Percentiles rank a stretch among this genome's conserved stretches.
phyloP scores from a whole-genome alignment of 2,888 invertebrate genomes.

The Furcula furcula region DNA sequence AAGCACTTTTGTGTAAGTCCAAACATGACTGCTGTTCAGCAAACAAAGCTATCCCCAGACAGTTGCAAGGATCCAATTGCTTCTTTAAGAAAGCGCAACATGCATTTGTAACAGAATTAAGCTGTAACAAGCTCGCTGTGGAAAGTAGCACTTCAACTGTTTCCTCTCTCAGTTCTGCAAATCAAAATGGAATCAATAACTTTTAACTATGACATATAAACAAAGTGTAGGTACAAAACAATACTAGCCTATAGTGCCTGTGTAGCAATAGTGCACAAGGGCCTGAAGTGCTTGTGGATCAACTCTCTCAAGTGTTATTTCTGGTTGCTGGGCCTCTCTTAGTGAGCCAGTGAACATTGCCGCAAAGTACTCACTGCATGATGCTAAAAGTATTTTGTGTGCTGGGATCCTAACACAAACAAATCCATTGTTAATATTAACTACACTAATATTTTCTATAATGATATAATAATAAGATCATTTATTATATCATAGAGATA shows the following conservation, averaged over 20 bases:
- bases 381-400: slow-evolving; percentile 93
- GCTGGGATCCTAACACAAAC: slow-evolving; percentile 84
- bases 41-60: slow-evolving; percentile 95
- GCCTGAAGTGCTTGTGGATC: slow-evolving; percentile 92
- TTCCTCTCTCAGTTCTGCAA: slow-evolving; percentile 92
- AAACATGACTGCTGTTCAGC: slow-evolving; percentile 95
- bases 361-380: slow-evolving; percentile 96
- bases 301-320: slow-evolving; percentile 92
- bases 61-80: slow-evolving; percentile 96
- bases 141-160: slow-evolving; percentile 94
- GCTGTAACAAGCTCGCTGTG: slow-evolving; percentile 93
- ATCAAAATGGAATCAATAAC: slow-evolving; percentile 11
- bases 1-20: slow-evolving; percentile 89
- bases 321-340: slow-evolving; percentile 90
- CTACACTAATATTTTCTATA: too few species aligned
- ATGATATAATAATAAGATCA: too few species aligned
- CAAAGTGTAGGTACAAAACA: neutral
- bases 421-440: too few species aligned
- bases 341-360: slow-evolving; percentile 97
- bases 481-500: too few species aligned
- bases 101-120: slow-evolving; percentile 92
- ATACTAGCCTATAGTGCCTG: slow-evolving; percentile 84
- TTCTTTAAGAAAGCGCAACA: slow-evolving; percentile 95
- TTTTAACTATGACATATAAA: neutral
- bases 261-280: slow-evolving; percentile 95